These are phyloP conservation scores for Todiramphus saurophagus DNA, from an alignment of 2,113 vertebrate genomes.

Conservation along the genomic window DNA sequence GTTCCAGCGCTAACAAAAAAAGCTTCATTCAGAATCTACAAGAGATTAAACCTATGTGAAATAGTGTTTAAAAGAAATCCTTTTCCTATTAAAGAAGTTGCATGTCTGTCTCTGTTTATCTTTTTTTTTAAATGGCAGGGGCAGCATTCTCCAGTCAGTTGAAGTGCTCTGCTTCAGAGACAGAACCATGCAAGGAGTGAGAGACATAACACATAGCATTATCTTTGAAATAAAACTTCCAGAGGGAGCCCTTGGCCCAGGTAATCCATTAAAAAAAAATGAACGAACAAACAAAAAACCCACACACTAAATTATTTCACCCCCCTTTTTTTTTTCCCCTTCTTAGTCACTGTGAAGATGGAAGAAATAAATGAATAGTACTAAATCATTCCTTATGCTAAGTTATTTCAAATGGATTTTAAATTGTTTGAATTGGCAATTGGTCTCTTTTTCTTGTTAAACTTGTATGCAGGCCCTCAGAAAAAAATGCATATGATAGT, in stretches of 20 bases:
- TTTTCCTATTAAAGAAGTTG: neutral
- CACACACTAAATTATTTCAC: neutral
- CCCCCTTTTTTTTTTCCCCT: neutral
- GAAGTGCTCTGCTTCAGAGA: constrained; percentile 95
- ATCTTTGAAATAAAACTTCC: constrained; percentile 89
- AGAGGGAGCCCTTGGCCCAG: constrained; percentile 76
- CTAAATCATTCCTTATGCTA: neutral
- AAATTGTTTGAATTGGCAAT: neutral
- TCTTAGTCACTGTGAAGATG: neutral
- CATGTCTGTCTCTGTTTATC: neutral
- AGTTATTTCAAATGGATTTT: neutral
- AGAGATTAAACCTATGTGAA: neutral
- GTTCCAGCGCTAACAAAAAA: neutral
- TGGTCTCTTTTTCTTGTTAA: neutral
- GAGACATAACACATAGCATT: constrained; percentile 88
- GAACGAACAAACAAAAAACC: too few species aligned
- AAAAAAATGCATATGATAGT: neutral
- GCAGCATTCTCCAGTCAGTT: constrained; percentile 76
- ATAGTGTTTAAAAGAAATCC: neutral
- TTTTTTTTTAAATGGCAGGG: constrained; percentile 76
- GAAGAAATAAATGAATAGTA: neutral
- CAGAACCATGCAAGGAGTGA: constrained; percentile 88
- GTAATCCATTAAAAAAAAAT: constrained; percentile 65
- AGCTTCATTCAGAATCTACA: neutral
- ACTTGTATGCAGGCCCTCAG: neutral